Percentiles rank a stretch among this genome's conserved stretches.
phyloP scores from a whole-genome alignment of 2,888 invertebrate genomes.

The Nasonia oneida region DNA sequence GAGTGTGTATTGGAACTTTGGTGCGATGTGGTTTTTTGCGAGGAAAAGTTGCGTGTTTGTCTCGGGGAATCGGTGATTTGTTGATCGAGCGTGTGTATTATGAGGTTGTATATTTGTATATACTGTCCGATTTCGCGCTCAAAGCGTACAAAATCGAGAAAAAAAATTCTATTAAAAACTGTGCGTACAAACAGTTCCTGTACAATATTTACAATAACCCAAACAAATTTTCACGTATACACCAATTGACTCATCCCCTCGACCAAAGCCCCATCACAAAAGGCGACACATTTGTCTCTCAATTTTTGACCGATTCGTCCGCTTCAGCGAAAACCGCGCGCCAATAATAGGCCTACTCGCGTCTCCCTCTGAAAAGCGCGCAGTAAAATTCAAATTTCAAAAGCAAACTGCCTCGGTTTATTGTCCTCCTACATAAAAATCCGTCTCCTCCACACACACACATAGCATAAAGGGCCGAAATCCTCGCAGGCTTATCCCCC shows the following conservation, averaged over 20 bases:
- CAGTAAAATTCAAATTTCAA: constrained; percentile 8
- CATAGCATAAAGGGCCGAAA: neutral
- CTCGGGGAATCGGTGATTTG: neutral
- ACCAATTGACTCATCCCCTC: too few relatives aligned
- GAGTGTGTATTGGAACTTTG: neutral
- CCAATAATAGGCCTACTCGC: neutral
- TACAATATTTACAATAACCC: too few relatives aligned
- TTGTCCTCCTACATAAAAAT: constrained; percentile 18
- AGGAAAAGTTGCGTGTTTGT: too few relatives aligned
- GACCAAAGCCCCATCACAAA: neutral
- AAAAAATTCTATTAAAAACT: too few relatives aligned
- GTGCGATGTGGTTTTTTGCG: too few relatives aligned
- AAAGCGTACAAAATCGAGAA: too few relatives aligned
- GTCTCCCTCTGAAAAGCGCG: neutral
- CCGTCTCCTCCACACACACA: neutral
- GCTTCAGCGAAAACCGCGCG: neutral
- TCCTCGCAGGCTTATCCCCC: constrained; percentile 25
- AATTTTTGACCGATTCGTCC: neutral
- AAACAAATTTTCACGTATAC: too few relatives aligned
- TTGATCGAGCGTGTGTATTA: neutral
- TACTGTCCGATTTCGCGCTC: too few relatives aligned
- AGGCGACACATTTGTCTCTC: neutral
- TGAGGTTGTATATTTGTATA: neutral
- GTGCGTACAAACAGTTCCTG: too few relatives aligned
- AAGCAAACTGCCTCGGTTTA: constrained; percentile 26